Evolutionary conservation across 2,797 vertebrate genomes (phyloP), one percentile per base, ranked within the genome.

Genomic region (Tangara arthus): DNA sequence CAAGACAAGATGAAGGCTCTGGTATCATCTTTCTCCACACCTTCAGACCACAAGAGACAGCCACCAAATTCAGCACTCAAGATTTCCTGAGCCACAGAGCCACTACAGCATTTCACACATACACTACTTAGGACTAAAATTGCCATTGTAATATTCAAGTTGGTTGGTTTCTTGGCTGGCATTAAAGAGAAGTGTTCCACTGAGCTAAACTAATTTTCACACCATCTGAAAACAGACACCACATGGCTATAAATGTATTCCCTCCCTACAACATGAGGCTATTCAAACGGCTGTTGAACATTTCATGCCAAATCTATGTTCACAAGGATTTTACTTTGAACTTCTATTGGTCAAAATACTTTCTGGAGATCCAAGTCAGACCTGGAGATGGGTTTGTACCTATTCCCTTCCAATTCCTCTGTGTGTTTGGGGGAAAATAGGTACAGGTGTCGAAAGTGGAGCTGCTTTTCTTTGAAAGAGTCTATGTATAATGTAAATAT

Each of bases 361-460:
- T 80, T 42, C 53, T 32, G 73, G 55, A 3, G 4, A 84, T 49
- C 35, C 59, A 59, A 87, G 78, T 82, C 59, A 87, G 70, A 69
- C 11, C 14, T 32, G 14, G 10, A n/a, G 20, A 15, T 88, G 30
- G 19, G 16, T 56, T 84, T 90, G 49, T 14, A 34, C n/a, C 15
- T 47, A 60, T 34, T 77, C 42, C 89, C n/a, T 59, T 79, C 26
- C 34, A 92, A 70, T 4, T 47, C n/a, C 47, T 78, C 50, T 35
- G 16, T 3, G 4, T 0, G 0, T 80, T 10, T 79, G 3, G 15
- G 11, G 24, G 14, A 20, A 73, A 79, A 79, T 3, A 77, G 10
- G 44, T 26, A 55, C 5, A 65, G 3, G 8, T 19, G 20, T 17
- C 80, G 12, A 84, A 92, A 89, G 15, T 8, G 17, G 30, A 76